Conservation (phyloP, 2,113 vertebrate genomes). For the Mormyrus lacerda region DNA sequence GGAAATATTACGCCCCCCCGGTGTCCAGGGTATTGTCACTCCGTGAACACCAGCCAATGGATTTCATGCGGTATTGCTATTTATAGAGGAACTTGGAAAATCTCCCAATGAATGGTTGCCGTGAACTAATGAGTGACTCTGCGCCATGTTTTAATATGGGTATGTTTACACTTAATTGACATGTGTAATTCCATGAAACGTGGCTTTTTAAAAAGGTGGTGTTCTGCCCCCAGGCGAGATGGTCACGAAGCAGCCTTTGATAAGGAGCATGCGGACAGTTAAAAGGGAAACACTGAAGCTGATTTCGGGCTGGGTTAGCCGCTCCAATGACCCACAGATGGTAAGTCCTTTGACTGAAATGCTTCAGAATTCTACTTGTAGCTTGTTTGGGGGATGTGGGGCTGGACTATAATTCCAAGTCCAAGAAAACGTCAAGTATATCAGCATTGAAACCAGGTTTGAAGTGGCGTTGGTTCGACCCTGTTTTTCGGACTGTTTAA, state of each 20-base stretch:
- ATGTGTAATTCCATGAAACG: neutral
- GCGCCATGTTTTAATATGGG: neutral
- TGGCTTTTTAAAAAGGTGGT: neutral
- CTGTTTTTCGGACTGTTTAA: neutral
- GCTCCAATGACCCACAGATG: slow-evolving; percentile 97
- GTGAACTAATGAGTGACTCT: neutral
- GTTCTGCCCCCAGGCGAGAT: slow-evolving; percentile 75
- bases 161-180: slow-evolving; percentile 5
- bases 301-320: slow-evolving; percentile 98
- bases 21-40: neutral
- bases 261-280: slow-evolving; percentile 97
- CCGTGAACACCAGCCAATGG: neutral
- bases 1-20: neutral
- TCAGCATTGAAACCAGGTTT: neutral
- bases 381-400: neutral
- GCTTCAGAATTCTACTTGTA: neutral
- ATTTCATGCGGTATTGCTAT: neutral
- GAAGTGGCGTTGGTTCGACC: neutral
- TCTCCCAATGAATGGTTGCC: neutral
- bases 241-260: slow-evolving; percentile 96
- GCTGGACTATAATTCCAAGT: neutral
- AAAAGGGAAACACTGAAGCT: slow-evolving; percentile 97
- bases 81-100: neutral
- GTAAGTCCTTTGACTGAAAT: slow-evolving; percentile 58
- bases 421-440: neutral